phyloP scores from a whole-genome alignment of 37 sponge, comb jelly and placozoan genomes.

The Mnemiopsis leidyi region DNA sequence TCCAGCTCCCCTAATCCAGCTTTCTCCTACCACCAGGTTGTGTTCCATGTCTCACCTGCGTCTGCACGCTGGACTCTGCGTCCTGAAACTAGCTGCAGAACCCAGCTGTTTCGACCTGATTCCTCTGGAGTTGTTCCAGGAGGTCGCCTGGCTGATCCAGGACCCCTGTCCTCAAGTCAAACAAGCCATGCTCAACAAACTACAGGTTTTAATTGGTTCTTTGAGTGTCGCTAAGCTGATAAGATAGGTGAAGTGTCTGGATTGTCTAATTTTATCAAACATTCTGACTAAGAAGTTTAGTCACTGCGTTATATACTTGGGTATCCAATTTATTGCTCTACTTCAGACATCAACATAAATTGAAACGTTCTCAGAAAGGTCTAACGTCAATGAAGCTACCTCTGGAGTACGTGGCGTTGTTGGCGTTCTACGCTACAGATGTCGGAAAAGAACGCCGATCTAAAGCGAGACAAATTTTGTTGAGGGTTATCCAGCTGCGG shows the following conservation, averaged over 20 bases:
- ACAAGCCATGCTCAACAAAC: constrained; percentile 70
- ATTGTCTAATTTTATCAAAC: too few relatives aligned
- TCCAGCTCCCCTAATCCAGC: not conserved
- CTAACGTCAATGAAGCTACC: constrained; percentile 69
- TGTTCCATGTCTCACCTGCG: constrained; percentile 65
- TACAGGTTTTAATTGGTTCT: too few relatives aligned
- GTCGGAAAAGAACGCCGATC: constrained; percentile 64
- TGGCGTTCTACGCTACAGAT: constrained; percentile 75
- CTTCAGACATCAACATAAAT: too few relatives aligned
- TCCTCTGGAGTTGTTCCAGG: constrained; percentile 58
- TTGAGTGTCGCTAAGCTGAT: too few relatives aligned
- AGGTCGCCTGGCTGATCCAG: constrained; percentile 68
- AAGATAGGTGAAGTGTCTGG: too few relatives aligned
- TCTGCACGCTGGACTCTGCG: constrained; percentile 62
- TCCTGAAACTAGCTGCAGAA: constrained; percentile 37
- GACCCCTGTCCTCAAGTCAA: constrained; percentile 82
- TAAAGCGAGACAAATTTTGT: constrained; percentile 66
- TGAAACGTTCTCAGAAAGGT: constrained; percentile 12
- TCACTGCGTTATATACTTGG: too few relatives aligned
- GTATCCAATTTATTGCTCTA: too few relatives aligned
- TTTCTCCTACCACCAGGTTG: not conserved
- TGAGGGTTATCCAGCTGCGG: constrained; percentile 50
- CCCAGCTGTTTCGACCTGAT: constrained; percentile 39
- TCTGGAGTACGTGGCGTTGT: constrained; percentile 72
- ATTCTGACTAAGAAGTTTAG: too few relatives aligned